A percentile compares a stretch with the other conserved stretches of the same genome.
Evolutionary conservation across 2,113 vertebrate species (phyloP).

Genomic region (Natator depressus): DNA sequence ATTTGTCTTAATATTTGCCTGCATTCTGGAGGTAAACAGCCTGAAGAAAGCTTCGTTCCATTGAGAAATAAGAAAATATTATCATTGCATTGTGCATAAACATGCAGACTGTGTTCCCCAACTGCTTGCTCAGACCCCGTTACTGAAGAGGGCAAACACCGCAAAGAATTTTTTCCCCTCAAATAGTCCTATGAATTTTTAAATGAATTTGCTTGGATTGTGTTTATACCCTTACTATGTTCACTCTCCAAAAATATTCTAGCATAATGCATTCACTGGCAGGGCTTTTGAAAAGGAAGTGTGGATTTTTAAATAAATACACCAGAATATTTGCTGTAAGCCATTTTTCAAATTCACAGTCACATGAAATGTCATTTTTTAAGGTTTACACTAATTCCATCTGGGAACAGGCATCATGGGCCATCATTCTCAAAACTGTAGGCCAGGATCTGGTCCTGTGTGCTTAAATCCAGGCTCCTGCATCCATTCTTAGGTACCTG

Average conservation of each 20-base stretch:
- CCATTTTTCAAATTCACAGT: neutral
- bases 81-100: rapidly evolving
- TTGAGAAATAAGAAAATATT: rapidly evolving
- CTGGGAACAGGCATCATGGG: neutral
- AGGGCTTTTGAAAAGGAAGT: neutral
- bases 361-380: neutral
- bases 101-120: rapidly evolving
- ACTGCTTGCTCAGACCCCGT: neutral
- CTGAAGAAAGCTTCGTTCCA: neutral
- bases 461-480: neutral
- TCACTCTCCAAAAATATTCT: neutral
- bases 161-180: neutral
- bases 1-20: neutral
- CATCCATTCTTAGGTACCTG: neutral
- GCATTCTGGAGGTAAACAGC: neutral
- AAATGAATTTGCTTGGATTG: neutral
- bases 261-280: neutral
- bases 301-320: neutral
- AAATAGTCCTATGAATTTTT: neutral
- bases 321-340: neutral
- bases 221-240: neutral
- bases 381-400: neutral
- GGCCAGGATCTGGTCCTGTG: neutral
- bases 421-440: neutral
- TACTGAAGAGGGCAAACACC: rapidly evolving